These are phyloP conservation scores for Picus viridis DNA, from an alignment of 2,797 vertebrate species.

Conservation along the genomic window DNA sequence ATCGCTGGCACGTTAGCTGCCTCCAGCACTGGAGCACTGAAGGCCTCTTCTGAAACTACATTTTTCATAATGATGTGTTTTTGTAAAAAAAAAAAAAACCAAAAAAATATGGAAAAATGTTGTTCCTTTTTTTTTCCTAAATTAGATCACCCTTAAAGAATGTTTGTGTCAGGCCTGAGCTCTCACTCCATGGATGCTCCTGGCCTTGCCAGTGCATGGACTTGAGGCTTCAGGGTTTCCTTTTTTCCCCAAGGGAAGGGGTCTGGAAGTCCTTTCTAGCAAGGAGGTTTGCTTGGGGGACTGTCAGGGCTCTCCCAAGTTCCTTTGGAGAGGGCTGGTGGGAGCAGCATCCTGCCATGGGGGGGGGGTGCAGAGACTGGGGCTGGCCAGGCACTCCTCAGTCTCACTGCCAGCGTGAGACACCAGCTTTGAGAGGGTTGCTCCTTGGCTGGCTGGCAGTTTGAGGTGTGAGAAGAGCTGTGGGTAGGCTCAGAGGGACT, in stretches of 20 bases:
- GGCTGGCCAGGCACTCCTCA: too few species aligned
- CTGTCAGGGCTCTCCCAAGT: background rate
- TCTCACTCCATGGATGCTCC: background rate
- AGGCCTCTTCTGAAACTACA: background rate
- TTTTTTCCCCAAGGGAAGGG: background rate
- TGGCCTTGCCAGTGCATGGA: background rate
- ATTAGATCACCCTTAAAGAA: conserved; percentile 61
- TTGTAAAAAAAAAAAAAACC: background rate
- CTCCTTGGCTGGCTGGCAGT: background rate
- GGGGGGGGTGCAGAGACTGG: background rate
- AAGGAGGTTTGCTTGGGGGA: background rate
- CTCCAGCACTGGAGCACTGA: background rate
- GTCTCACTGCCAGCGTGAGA: fast-evolving
- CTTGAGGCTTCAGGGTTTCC: background rate
- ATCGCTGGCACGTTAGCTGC: background rate
- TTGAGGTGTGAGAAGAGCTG: fast-evolving
- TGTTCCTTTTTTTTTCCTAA: background rate
- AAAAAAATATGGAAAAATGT: too few species aligned
- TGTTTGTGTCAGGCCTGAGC: conserved; percentile 20
- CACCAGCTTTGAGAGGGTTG: fast-evolving
- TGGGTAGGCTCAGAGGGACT: fast-evolving
- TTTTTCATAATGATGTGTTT: conserved; percentile 44
- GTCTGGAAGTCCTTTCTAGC: background rate
- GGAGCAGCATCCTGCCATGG: background rate
- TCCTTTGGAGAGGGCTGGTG: background rate